Evolutionary conservation across 2,113 vertebrate species (phyloP).

Genomic region (Puffinus mauretanicus): DNA sequence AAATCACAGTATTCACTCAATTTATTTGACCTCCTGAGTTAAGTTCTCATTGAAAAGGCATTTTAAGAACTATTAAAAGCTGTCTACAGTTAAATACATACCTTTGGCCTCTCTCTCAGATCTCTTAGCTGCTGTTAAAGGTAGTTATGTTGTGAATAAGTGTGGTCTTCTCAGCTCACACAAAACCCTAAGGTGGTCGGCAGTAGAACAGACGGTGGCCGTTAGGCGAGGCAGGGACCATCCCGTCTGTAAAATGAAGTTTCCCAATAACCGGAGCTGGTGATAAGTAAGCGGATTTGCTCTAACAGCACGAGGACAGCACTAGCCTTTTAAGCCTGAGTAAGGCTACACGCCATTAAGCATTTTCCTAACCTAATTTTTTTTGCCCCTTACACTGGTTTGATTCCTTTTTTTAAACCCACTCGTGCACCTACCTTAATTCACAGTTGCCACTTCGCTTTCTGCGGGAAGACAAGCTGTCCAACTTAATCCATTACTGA

Average conservation of each 20-base stretch:
- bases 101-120: background rate
- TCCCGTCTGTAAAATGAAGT: background rate
- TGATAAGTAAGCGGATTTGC: background rate
- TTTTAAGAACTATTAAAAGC: background rate
- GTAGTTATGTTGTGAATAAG: background rate
- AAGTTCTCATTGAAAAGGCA: background rate
- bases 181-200: background rate
- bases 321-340: background rate
- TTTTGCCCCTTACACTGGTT: background rate
- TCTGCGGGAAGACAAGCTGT: background rate
- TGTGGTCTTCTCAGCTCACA: background rate
- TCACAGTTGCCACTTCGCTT: background rate
- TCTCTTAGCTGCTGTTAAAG: background rate
- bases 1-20: background rate
- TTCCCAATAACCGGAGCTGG: background rate
- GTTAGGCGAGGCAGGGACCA: background rate
- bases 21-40: background rate
- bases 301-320: background rate
- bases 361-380: background rate
- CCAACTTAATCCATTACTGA: constrained; percentile 23
- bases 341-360: background rate
- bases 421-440: background rate
- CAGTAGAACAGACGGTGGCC: background rate
- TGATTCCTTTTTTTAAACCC: background rate
- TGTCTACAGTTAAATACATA: background rate